phyloP scores from a whole-genome alignment of 2,797 vertebrate species.

The Phrynocephalus guinanensis region DNA sequence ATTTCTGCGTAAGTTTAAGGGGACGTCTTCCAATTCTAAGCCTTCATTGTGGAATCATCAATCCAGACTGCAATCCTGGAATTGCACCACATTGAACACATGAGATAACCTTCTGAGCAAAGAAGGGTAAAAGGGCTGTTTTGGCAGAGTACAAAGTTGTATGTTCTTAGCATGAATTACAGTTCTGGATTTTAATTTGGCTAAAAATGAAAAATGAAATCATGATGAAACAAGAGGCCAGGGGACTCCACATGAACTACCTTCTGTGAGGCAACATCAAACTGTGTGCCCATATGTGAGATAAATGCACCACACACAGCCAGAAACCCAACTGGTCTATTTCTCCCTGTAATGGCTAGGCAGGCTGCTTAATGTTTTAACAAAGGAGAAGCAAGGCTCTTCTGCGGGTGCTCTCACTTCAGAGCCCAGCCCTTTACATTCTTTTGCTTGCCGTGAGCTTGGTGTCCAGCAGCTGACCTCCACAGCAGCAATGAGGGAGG shows the following conservation, averaged over 20 bases:
- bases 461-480: conserved; percentile 65
- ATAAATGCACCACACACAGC: not conserved
- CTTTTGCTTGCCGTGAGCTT: conserved; percentile 37
- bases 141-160: too few relatives aligned
- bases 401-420: not conserved
- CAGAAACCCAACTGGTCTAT: not conserved
- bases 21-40: too few relatives aligned
- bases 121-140: not conserved
- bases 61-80: not conserved
- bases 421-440: conserved; percentile 57
- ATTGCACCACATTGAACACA: not conserved
- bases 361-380: conserved; percentile 14
- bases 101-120: too few relatives aligned
- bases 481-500: conserved; percentile 46
- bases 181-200: not conserved
- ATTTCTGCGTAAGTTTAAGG: too few relatives aligned
- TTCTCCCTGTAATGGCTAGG: not conserved
- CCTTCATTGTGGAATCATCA: not conserved
- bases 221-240: not conserved
- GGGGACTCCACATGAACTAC: not conserved
- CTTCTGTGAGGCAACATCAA: not conserved
- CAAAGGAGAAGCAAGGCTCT: conserved; percentile 38
- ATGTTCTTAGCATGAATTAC: not conserved
- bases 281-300: not conserved
- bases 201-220: not conserved